Percentiles rank a stretch among this genome's conserved stretches.
Conservation (phyloP, 2,797 vertebrate genomes). For the Darevskia mixta region DNA sequence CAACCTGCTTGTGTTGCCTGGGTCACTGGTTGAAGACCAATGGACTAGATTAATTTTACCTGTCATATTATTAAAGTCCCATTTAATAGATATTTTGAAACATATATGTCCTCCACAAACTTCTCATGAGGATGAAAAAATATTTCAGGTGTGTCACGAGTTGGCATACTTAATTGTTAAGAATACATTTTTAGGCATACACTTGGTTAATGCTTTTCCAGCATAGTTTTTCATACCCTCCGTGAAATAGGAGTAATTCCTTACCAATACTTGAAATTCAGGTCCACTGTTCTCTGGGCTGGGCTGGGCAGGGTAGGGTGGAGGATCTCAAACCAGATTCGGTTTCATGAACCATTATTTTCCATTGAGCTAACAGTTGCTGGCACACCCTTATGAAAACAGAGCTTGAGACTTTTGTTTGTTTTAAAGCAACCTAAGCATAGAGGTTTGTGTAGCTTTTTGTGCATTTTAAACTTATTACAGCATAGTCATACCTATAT, state of each 20-base stretch:
- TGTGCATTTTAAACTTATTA: background rate
- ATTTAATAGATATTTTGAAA: background rate
- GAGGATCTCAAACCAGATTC: conserved; percentile 51
- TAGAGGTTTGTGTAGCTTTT: background rate
- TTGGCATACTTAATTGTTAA: background rate
- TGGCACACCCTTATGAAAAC: conserved; percentile 56
- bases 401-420: conserved; percentile 50
- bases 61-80: background rate
- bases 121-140: background rate
- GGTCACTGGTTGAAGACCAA: background rate
- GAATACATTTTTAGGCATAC: background rate
- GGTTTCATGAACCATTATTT: conserved; percentile 64
- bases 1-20: background rate
- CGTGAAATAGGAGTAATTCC: conserved; percentile 27
- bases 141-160: background rate
- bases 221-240: conserved; percentile 11
- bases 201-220: background rate
- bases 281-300: background rate
- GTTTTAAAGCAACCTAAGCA: conserved; percentile 26
- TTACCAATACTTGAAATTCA: conserved; percentile 44
- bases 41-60: background rate
- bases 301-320: conserved; percentile 47
- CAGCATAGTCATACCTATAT: background rate
- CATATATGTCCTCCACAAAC: background rate
- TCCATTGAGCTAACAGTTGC: conserved; percentile 53